phyloP scores from a whole-genome alignment of 1,140 invertebrate species.

The Batillaria attramentaria region DNA sequence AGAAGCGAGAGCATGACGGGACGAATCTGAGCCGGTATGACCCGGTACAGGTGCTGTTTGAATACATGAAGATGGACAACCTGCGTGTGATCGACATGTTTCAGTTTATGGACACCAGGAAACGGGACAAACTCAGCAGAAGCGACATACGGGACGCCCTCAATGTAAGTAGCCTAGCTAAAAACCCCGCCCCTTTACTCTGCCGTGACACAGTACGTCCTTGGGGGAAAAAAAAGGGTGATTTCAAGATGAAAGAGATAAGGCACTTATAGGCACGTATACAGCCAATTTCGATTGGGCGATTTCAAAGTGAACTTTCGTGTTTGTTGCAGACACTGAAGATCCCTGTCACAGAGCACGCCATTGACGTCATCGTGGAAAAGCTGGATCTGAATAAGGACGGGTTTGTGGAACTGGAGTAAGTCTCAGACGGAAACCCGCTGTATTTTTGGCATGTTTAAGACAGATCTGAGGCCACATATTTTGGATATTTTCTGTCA shows the following conservation, averaged over 20 bases:
- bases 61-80: constrained; percentile 65
- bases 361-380: constrained; percentile 58
- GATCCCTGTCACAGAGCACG: constrained; percentile 58
- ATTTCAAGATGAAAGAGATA: too few relatives aligned
- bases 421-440: constrained; percentile 29
- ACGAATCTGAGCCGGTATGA: constrained; percentile 58
- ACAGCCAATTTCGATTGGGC: too few relatives aligned
- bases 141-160: constrained; percentile 53
- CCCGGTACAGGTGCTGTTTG: constrained; percentile 59
- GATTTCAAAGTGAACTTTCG: too few relatives aligned
- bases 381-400: constrained; percentile 61
- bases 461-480: too few relatives aligned
- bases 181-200: neutral
- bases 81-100: constrained; percentile 65
- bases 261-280: too few relatives aligned
- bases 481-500: too few relatives aligned
- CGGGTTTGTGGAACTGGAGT: constrained; percentile 62
- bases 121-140: constrained; percentile 51
- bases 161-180: constrained; percentile 49
- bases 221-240: neutral
- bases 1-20: constrained; percentile 51
- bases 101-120: constrained; percentile 53
- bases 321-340: constrained; percentile 53
- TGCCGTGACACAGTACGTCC: too few relatives aligned
- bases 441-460: neutral